Evolutionary conservation across 2,797 vertebrate genomes (phyloP).

Genomic region (Choloepus didactylus): DNA sequence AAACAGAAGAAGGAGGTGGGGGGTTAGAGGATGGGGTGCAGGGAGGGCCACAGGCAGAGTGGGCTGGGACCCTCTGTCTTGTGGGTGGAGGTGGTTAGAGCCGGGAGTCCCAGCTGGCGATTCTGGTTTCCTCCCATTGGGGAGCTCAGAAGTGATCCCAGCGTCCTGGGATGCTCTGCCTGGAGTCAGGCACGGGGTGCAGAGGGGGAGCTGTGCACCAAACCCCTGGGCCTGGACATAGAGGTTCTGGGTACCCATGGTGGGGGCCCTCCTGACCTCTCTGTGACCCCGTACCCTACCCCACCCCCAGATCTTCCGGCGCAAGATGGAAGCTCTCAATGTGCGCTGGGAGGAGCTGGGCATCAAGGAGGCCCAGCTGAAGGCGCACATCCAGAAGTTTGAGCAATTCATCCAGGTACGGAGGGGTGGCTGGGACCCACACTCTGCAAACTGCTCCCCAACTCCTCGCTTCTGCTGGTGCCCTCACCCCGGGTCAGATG

Average conservation of each 20-base stretch:
- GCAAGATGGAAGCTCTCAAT: constrained; percentile 76
- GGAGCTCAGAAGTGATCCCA: no score
- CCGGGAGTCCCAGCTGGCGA: not conserved
- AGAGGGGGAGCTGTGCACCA: not conserved
- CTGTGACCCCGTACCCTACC: not conserved
- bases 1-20: constrained; percentile 82
- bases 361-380: constrained; percentile 78
- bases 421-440: not conserved
- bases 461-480: not conserved
- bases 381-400: constrained; percentile 80
- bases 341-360: constrained; percentile 83
- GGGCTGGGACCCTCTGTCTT: not conserved
- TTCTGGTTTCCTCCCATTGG: not conserved
- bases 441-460: not conserved
- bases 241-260: not conserved
- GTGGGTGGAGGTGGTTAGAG: not conserved
- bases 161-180: not conserved
- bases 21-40: not conserved
- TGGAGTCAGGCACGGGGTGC: not conserved
- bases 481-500: not conserved
- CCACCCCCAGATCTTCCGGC: constrained; percentile 77
- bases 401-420: constrained; percentile 83
- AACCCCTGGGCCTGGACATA: not conserved
- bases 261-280: not conserved
- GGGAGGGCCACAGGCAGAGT: not conserved